Evolutionary conservation across 2,888 invertebrate genomes (phyloP), one percentile per base, ranked within the genome.

Genomic region (Ochlodes sylvanus): DNA sequence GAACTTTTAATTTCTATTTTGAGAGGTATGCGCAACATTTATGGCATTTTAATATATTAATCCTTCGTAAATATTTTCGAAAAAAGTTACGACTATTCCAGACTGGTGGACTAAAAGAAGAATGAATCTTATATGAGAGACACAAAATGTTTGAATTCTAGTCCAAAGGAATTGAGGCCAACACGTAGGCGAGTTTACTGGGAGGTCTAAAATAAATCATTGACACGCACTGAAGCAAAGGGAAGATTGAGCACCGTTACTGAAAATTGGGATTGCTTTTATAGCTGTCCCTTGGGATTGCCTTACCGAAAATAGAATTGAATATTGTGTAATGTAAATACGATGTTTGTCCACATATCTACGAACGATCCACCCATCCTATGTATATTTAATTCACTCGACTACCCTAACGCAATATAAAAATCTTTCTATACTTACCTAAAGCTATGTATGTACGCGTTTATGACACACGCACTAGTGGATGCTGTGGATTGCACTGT

Each of bases 221-320:
- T 60, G 44, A 60, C 27, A 57, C 14, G 19, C 12, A 42, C n/a
- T 21, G 10, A 56, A 56, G 15, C 34, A 32, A 15, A 32, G 15
- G 41, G 12, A n/a, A 41, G 19, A 19, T 34, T 41, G 21, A 21
- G 21, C n/a, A 27, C n/a, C 21, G 44, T 10, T 21, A 44, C 44
- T 44, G 27, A 60, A 60, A 15, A 44, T 27, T 44, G 44, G 41
- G 38, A 57, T 57, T 57, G 19, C 19, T 44, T 60, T 32, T 17
- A 17, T 17, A 38, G 38, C 17, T 47, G 7, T 47, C 44, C 44
- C 17, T 47, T 9, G 15, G 9, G 44, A 17, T 15, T 15, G 44
- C 44, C n/a, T 47, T 12, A n/a, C 44, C 1, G 15, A 17, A 50
- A 10, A 38, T 9, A 38, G 38, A 38, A 38, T 38, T 38, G 38